These are phyloP conservation scores for Sinocyclocheilus anophthalmus DNA, from an alignment of 2,113 vertebrate genomes.

Conservation along the genomic window DNA sequence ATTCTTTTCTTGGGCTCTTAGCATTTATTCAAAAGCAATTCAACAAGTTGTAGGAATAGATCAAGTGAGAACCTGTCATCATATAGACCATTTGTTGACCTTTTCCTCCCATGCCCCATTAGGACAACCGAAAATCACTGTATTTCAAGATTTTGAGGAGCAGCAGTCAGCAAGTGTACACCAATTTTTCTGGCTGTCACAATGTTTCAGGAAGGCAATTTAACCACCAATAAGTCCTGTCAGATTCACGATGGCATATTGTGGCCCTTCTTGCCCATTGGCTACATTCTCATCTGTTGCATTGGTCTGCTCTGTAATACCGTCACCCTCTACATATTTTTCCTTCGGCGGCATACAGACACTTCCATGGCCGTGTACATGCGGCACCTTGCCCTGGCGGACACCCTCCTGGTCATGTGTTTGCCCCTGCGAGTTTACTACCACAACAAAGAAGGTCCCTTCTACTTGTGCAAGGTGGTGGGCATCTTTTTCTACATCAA, in stretches of 20 bases:
- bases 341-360: conserved; percentile 28
- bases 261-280: conserved; percentile 56
- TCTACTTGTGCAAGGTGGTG: conserved; percentile 63
- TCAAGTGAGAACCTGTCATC: background rate
- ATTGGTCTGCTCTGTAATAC: conserved; percentile 65
- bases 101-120: background rate
- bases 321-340: conserved; percentile 67
- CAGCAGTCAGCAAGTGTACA: background rate
- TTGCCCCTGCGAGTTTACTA: conserved; percentile 69
- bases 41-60: background rate
- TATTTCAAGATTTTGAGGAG: background rate
- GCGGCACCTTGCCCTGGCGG: conserved; percentile 68
- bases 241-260: conserved; percentile 62
- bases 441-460: conserved; percentile 59
- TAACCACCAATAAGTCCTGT: conserved; percentile 45
- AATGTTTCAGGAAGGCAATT: conserved; percentile 26
- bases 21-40: background rate
- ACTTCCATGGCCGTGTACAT: conserved; percentile 70
- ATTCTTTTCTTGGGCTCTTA: background rate
- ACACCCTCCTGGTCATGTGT: conserved; percentile 70
- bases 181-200: background rate
- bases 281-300: conserved; percentile 66
- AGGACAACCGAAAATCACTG: background rate
- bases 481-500: conserved; percentile 72
- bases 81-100: background rate